Base-by-base conservation (phyloP, 2,888 invertebrate species). In the Pilophorus perplexus region DNA sequence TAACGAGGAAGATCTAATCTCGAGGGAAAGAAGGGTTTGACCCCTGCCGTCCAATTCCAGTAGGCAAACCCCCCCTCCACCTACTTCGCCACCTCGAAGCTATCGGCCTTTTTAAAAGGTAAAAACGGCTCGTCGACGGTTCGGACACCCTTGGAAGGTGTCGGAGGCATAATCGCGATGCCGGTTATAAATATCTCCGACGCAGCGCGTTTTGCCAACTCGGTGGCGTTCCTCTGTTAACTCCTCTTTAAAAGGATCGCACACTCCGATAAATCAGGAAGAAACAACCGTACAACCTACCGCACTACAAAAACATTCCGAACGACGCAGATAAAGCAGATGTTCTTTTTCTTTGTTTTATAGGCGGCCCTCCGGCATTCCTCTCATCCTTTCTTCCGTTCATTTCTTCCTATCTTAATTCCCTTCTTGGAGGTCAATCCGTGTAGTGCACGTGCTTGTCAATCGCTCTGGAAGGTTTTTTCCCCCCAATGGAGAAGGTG, bases 1-100 rank as follows among this genome's bases (percentile, higher is more conserved):
- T 33, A 55, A 55, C 55, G 37, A 55, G 37, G 28, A 22, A 55
- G 55, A 55, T 55, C 55, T 38, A 55, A 55, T 55, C 55, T 55
- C n/a, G n/a, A n/a, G n/a, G n/a, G n/a, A n/a, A n/a, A n/a, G 55
- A 25, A 22, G 46, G 23, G 23, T 25, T 25, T 25, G 46, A 46
- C 46, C 46, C 46, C 46, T 46, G 23, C 46, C 46, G 46, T 46
- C 46, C 25, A 46, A 46, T 46, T 46, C 46, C 46, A 22, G 46
- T n/a, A 46, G 46, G 46, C 46, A 14, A 10, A 14, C 3, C 46
- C n/a, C 22, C 4, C 12, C 23, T 12, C 46, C 20, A 16, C 46
- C 46, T 3, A 12, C 46, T n/a, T n/a, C n/a, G n/a, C n/a, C n/a
- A n/a, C n/a, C n/a, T n/a, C n/a, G n/a, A n/a, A n/a, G n/a, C n/a